Percentiles rank a stretch among this genome's conserved stretches.
Evolutionary conservation across 2,888 invertebrate species (phyloP).

Genomic region (Oegoconia quadripuncta): DNA sequence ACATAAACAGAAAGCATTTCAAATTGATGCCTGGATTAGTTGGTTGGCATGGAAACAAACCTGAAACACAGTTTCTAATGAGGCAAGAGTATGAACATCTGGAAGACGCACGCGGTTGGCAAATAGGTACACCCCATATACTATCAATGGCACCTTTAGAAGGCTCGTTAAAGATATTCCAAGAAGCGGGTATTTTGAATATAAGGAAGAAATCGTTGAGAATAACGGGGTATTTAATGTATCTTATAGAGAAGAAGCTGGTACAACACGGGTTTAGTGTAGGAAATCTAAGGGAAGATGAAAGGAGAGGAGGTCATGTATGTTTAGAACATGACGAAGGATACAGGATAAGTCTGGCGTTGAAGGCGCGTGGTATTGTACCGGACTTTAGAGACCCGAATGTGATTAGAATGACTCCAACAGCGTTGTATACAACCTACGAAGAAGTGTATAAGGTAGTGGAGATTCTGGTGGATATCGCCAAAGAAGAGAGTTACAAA

Average conservation of each 20-base stretch:
- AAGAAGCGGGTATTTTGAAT: constrained; percentile 50
- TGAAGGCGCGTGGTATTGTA: constrained; percentile 50
- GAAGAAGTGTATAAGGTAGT: constrained; percentile 53
- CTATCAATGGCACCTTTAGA: constrained; percentile 58
- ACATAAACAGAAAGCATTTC: constrained; percentile 60
- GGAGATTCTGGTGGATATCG: constrained; percentile 47
- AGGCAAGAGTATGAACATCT: constrained; percentile 59
- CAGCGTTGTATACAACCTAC: constrained; percentile 57
- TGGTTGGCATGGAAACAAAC: constrained; percentile 61
- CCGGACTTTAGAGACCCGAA: constrained; percentile 59
- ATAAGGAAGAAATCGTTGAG: constrained; percentile 59
- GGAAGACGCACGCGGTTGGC: constrained; percentile 56
- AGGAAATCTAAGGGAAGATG: constrained; percentile 50
- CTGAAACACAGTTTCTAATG: constrained; percentile 49
- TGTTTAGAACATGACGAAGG: constrained; percentile 57
- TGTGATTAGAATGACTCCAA: constrained; percentile 53
- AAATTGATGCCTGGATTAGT: constrained; percentile 46
- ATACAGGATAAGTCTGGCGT: constrained; percentile 51
- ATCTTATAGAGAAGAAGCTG: constrained; percentile 49
- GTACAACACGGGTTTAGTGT: constrained; percentile 43
- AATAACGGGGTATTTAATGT: constrained; percentile 62
- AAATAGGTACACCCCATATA: constrained; percentile 52
- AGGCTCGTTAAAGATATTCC: constrained; percentile 50
- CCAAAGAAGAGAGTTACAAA: constrained; percentile 42
- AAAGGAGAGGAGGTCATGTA: constrained; percentile 55